Evolutionary conservation across 37 sponge, comb jelly and placozoan species (phyloP).

Genomic region (Mnemiopsis leidyi): DNA sequence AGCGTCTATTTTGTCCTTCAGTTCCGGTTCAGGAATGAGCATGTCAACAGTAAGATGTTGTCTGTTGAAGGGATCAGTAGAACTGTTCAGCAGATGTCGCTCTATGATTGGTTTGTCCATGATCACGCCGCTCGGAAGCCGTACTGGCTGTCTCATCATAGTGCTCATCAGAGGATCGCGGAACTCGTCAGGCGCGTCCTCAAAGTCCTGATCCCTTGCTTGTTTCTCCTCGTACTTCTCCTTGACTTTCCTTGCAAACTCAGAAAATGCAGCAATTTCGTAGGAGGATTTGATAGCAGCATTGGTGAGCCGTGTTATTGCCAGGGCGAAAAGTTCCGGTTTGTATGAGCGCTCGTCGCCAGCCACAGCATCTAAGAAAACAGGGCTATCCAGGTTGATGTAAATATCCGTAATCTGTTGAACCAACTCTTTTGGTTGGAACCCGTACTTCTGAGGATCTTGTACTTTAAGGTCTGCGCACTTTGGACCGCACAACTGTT

Average conservation of each 20-base stretch:
- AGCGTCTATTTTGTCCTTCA: conserved; percentile 74
- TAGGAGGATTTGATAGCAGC: conserved; percentile 36
- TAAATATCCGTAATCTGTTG: conserved; percentile 86
- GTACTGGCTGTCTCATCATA: conserved; percentile 89
- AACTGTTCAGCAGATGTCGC: conserved; percentile 88
- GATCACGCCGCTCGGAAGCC: conserved; percentile 86
- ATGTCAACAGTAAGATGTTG: conserved; percentile 84
- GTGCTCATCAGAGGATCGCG: conserved; percentile 96
- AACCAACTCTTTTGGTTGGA: conserved; percentile 82
- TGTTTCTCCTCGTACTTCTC: conserved; percentile 70
- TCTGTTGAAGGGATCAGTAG: conserved; percentile 91
- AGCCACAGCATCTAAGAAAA: conserved; percentile 81
- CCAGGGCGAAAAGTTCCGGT: conserved; percentile 75
- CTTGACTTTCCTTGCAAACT: conserved; percentile 69
- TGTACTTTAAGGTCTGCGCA: conserved; percentile 84
- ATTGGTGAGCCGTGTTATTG: conserved; percentile 31
- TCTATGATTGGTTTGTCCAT: conserved; percentile 88
- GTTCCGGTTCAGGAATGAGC: conserved; percentile 76
- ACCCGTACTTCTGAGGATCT: conserved; percentile 87
- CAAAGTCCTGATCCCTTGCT: conserved; percentile 72
- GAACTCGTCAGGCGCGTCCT: conserved; percentile 86
- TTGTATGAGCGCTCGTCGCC: conserved; percentile 86
- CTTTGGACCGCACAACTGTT: conserved; percentile 93
- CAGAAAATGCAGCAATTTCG: conserved; percentile 67
- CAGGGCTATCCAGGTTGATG: conserved; percentile 78